Percentiles rank a stretch among this genome's conserved stretches.
Evolutionary conservation across 2,888 invertebrate genomes (phyloP).

Genomic region (Aporophyla lueneburgensis): DNA sequence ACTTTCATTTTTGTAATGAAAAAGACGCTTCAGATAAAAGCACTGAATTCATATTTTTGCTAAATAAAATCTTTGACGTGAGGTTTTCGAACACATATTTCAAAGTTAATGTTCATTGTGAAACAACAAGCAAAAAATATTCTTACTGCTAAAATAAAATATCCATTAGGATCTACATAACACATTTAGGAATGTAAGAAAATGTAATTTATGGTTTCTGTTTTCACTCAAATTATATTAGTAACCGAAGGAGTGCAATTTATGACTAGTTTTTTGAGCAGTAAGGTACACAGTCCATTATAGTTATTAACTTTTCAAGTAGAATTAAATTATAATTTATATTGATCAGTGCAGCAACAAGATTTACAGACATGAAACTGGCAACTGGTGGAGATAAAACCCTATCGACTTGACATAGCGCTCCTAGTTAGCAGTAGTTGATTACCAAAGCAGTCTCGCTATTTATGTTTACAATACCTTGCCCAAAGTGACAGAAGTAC

Average conservation of each 20-base stretch:
- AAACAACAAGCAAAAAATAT: slow-evolving; percentile 40
- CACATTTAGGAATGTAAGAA: slow-evolving; percentile 52
- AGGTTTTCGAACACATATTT: slow-evolving; percentile 52
- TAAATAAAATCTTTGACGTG: slow-evolving; percentile 34
- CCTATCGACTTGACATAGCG: too few species aligned
- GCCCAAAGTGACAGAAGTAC: neutral
- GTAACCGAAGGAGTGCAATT: slow-evolving; percentile 22
- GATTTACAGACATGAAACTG: neutral
- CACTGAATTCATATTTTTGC: slow-evolving; percentile 37
- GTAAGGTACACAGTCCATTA: neutral
- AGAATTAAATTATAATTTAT: neutral
- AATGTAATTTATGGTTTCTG: slow-evolving; percentile 41
- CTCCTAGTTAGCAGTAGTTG: neutral
- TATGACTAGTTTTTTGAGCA: slow-evolving; percentile 18
- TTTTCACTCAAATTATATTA: slow-evolving; percentile 45
- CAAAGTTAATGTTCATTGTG: slow-evolving; percentile 53
- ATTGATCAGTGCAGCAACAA: neutral
- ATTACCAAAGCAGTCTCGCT: neutral
- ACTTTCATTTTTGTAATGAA: neutral
- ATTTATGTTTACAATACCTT: neutral
- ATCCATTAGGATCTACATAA: slow-evolving; percentile 59
- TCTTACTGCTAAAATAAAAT: slow-evolving; percentile 52
- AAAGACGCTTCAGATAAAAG: slow-evolving; percentile 31
- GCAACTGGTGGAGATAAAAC: neutral
- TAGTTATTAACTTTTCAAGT: neutral